Conservation (phyloP, 2,888 invertebrate genomes). For the Coelinius sp. region DNA sequence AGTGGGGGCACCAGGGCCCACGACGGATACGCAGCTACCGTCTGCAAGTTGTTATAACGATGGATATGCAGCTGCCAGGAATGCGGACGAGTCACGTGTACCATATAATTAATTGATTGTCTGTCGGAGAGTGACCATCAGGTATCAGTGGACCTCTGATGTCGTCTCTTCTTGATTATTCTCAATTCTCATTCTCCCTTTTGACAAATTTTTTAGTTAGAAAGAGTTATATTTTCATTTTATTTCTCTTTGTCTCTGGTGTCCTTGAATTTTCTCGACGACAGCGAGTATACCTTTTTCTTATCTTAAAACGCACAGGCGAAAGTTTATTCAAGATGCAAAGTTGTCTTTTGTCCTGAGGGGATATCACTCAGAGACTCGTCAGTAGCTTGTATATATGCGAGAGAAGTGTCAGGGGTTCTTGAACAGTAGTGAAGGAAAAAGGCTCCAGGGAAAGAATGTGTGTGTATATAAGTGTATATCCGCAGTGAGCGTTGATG, state of each 20-base stretch:
- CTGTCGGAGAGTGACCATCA: not conserved
- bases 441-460: conserved; percentile 41
- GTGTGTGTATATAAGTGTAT: not conserved
- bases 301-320: conserved; percentile 67
- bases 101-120: conserved; percentile 1
- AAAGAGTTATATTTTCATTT: too few species aligned
- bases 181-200: not conserved
- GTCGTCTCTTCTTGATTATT: not conserved
- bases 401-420: conserved; percentile 41
- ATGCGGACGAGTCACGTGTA: conserved; percentile 17
- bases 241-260: not conserved
- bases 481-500: not conserved
- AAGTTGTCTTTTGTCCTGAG: conserved; percentile 59
- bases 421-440: conserved; percentile 38
- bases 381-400: conserved; percentile 21
- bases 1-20: not conserved
- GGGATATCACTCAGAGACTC: conserved; percentile 64
- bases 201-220: too few species aligned
- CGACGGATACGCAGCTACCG: conserved; percentile 19
- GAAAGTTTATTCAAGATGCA: conserved; percentile 63
- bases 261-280: conserved; percentile 47
- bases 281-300: conserved; percentile 58
- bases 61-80: conserved; percentile 13
- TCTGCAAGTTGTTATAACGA: conserved; percentile 7
- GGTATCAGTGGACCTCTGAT: not conserved